phyloP scores from a whole-genome alignment of 2,888 invertebrate species.

The Stenodema calcarata region DNA sequence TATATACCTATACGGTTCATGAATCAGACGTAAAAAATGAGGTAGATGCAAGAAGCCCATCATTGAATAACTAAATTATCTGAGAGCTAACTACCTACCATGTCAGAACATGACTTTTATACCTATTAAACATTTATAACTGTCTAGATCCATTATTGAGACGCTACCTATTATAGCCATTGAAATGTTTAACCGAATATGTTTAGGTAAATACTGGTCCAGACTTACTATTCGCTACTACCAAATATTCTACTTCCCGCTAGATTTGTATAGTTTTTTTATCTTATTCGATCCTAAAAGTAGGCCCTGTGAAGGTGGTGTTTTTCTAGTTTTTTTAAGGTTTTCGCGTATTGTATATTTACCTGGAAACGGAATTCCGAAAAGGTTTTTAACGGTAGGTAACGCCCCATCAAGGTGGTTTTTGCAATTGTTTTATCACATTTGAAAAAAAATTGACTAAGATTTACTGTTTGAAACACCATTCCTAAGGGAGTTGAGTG shows the following conservation, averaged over 20 bases:
- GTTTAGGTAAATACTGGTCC: constrained; percentile 15
- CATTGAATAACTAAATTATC: background rate
- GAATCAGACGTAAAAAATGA: background rate
- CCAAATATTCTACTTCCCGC: background rate
- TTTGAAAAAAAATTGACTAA: too few relatives aligned
- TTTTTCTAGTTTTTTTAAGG: too few relatives aligned
- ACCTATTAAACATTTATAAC: background rate
- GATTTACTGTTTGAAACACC: too few relatives aligned
- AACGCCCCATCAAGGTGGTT: too few relatives aligned
- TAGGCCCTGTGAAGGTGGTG: background rate
- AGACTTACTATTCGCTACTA: background rate
- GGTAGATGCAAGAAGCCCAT: background rate
- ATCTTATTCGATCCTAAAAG: background rate
- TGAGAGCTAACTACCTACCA: background rate
- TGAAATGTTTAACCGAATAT: constrained; percentile 37
- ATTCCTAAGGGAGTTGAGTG: too few relatives aligned
- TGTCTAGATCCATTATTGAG: background rate
- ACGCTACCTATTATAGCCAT: background rate
- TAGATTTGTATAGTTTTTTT: background rate
- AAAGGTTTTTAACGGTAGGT: too few relatives aligned
- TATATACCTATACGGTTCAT: too few relatives aligned
- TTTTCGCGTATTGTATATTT: too few relatives aligned
- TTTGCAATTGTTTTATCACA: too few relatives aligned
- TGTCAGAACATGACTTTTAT: background rate
- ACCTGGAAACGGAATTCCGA: too few relatives aligned